Evolutionary conservation across 2,113 vertebrate genomes (phyloP), one percentile per base, ranked within the genome.

Genomic region (Coryphaenoides rupestris): DNA sequence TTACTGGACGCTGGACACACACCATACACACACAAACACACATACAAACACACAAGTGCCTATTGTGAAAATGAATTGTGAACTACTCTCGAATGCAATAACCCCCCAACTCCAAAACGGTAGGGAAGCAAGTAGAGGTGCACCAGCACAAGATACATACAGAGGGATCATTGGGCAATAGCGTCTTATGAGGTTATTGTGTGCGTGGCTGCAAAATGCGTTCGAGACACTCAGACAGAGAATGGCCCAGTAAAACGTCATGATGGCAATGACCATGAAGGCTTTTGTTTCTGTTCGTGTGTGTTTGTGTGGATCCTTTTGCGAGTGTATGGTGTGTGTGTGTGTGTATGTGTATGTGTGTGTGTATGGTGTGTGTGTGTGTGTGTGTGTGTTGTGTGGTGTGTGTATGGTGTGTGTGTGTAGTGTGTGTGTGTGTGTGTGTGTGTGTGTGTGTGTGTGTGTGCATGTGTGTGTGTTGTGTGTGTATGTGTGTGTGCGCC

Each of bases 281-380:
- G n/a, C n/a, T n/a, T 17, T 6, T 22, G 17, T 58, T 22, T 26
- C n/a, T 40, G 26, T 28, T 3, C 6, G 26, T 28, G 6, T 28
- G 26, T 28, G 26, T 28, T 4, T 28, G 6, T 28, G 26, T 28
- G 26, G 3, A 6, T 19, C 55, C 64, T 21, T 45, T 54, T 33
- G 65, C 72, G 75, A 71, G 65, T 72, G 62, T 75, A 70, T 64
- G 19, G 50, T 47, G 40, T 19, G 21, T 52, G 56, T 50, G 45
- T 28, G 17, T 59, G 46, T 22, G 46, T 45, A 16, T 28, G 16
- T 21, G 5, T 23, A 14, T 56, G 21, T 13, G 17, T 45, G 17
- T 33, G 19, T 19, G 55, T 69, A 47, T 58, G 33, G 19, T 19
- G 55, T 69, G 55, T 58, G 33, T 60, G 23, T 53, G 60, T 15